Percentiles rank a stretch among this genome's conserved stretches.
phyloP scores from a whole-genome alignment of 1,140 invertebrate species.

The Micrasema minimum region DNA sequence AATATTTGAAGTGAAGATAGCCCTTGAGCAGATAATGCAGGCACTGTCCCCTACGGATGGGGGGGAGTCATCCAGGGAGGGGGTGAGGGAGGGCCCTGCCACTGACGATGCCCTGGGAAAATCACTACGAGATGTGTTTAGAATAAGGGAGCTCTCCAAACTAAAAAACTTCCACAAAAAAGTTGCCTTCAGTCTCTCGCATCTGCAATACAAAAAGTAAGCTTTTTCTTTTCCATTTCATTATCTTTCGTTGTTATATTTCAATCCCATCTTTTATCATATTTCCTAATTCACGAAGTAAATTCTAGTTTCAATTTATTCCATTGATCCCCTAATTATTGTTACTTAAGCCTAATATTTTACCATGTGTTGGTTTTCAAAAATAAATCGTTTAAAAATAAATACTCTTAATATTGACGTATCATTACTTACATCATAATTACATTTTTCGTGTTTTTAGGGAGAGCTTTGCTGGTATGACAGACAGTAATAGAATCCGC shows the following conservation, averaged over 20 bases:
- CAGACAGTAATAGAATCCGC: conserved; percentile 66
- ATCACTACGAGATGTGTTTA: conserved; percentile 64
- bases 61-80: conserved; percentile 15
- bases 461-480: conserved; percentile 69
- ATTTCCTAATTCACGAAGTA: too few relatives aligned
- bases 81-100: conserved; percentile 3
- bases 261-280: too few relatives aligned
- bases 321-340: too few relatives aligned
- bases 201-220: conserved; percentile 63
- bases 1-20: conserved; percentile 66
- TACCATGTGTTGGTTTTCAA: too few relatives aligned
- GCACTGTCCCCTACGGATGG: conserved; percentile 58
- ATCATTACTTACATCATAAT: too few relatives aligned
- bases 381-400: too few relatives aligned
- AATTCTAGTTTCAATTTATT: too few relatives aligned
- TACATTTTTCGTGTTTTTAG: conserved; percentile 56
- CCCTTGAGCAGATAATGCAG: conserved; percentile 68
- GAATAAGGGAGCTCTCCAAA: conserved; percentile 66
- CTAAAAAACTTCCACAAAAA: conserved; percentile 67
- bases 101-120: conserved; percentile 62
- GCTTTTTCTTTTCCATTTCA: conserved; percentile 29
- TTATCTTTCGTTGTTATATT: too few relatives aligned
- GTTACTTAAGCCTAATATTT: too few relatives aligned
- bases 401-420: too few relatives aligned
- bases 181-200: conserved; percentile 63